Evolutionary conservation across 35 echinoderm and acorn worm species (phyloP), one percentile per base, ranked within the genome.

Genomic region (Apostichopus parvimensis): DNA sequence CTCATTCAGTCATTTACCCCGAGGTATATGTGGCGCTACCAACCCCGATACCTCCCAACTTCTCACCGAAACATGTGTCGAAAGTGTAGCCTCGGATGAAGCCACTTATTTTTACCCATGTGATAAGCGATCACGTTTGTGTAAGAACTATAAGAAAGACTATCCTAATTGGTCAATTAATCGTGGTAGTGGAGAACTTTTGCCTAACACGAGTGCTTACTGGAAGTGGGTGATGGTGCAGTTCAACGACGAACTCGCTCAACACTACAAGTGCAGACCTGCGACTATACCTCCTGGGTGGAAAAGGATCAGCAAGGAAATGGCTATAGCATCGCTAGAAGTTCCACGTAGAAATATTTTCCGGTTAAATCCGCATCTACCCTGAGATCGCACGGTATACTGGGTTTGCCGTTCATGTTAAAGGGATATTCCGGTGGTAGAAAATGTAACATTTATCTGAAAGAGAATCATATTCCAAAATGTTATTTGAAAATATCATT

Each of bases 91-190:
- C 2, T 82, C 79, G 2, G 12, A 34, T 9, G 1, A 9, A 18
- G 79, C 79, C 5, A 26, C 45, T 54, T 82, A 82, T 54, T 26
- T 53, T 2, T 11, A 54, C 53, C 79, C 79, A 12, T 6, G 79
- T 15, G 54, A 34, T 4, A 82, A 82, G 9, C 26, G 2, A 9
- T 11, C 34, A 54, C 79, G 79, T 56, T 17, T 82, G 26, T 84
- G 55, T 84, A 84, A 84, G 4, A 11, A 84, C 57, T 84, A 84
- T 21, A 84, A 84, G 22, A 25, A 84, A 84, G 81, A 84, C 24
- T 84, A 59, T 25, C 81, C 81, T 23, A 4, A n/a, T 2, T 84
- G 81, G 81, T 9, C 23, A 84, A 84, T 84, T 18, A 4, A 45
- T 45, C 14, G 17, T 4, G 1, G 6, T 6, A 8, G 5, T 18